Conservation (phyloP, 2,888 invertebrate genomes). For the Silvanus unidentatus region DNA sequence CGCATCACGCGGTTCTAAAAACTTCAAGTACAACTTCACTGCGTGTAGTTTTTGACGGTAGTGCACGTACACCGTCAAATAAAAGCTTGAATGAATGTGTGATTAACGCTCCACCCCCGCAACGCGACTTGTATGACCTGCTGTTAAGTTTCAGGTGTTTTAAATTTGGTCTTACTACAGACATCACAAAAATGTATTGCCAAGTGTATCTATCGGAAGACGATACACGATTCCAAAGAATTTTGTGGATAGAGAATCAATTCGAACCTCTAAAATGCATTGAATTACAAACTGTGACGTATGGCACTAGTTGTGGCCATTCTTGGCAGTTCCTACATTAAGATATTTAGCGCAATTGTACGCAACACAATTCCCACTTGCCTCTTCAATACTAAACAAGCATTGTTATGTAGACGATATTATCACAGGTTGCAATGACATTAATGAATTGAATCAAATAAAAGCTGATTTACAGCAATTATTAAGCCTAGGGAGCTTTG, state of each 20-base stretch:
- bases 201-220: conserved; percentile 11
- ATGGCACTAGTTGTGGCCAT: conserved; percentile 15
- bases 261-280: conserved; percentile 11
- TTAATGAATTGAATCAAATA: conserved; percentile 5
- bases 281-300: conserved; percentile 16
- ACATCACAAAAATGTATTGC: conserved; percentile 18
- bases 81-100: conserved; percentile 13
- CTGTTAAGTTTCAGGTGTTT: conserved; percentile 5
- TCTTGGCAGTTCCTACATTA: conserved; percentile 10
- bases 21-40: conserved; percentile 12
- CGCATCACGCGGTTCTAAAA: conserved; percentile 11
- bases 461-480: conserved; percentile 7
- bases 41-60: conserved; percentile 16
- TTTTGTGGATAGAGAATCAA: conserved; percentile 15
- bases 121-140: neutral
- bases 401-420: conserved; percentile 9
- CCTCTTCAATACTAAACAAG: neutral
- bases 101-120: no score
- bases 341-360: conserved; percentile 10
- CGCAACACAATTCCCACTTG: conserved; percentile 1
- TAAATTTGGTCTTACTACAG: conserved; percentile 11
- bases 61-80: conserved; percentile 7
- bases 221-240: conserved; percentile 14
- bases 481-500: conserved; percentile 6
- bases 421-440: neutral